Conservation (phyloP, 2,113 vertebrate species). For the Nesogale talazaci region DNA sequence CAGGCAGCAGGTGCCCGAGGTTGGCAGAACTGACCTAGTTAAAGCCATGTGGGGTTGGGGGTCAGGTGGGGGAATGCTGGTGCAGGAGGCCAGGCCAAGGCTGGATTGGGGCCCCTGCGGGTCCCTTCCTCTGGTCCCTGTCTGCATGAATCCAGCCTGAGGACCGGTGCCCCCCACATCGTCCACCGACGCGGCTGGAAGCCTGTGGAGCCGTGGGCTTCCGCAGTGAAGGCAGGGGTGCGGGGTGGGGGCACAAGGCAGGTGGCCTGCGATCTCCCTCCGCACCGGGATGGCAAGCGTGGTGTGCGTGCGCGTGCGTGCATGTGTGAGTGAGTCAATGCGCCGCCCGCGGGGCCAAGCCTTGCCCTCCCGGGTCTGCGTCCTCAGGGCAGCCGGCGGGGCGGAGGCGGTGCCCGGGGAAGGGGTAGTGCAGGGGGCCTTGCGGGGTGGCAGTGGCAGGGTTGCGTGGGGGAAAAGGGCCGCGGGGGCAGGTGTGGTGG, state of each 20-base stretch:
- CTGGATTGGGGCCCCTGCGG: too few relatives aligned
- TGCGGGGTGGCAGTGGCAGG: not conserved
- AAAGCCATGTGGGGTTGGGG: not conserved
- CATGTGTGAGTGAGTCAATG: too few relatives aligned
- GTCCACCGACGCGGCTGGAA: not conserved
- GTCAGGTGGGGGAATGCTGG: not conserved
- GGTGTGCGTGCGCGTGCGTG: too few relatives aligned
- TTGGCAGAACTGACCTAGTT: conserved; percentile 33
- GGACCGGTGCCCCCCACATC: not conserved
- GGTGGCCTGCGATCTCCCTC: not conserved
- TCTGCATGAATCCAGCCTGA: not conserved
- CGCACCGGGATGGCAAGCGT: too few relatives aligned
- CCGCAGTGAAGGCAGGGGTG: not conserved
- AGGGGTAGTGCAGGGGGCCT: not conserved
- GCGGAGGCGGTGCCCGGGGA: not conserved
- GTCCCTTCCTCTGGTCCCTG: not conserved
- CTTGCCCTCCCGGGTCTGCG: not conserved
- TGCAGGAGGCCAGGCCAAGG: not conserved
- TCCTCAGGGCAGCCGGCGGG: not conserved
- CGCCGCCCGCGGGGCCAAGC: not conserved
- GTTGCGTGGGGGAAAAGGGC: too few relatives aligned
- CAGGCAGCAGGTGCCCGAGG: not conserved
- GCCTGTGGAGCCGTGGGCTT: too few relatives aligned
- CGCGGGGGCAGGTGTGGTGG: not conserved
- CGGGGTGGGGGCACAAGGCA: not conserved